Base-by-base conservation (phyloP, 2,113 vertebrate species). In the Actenoides lindsayi region DNA sequence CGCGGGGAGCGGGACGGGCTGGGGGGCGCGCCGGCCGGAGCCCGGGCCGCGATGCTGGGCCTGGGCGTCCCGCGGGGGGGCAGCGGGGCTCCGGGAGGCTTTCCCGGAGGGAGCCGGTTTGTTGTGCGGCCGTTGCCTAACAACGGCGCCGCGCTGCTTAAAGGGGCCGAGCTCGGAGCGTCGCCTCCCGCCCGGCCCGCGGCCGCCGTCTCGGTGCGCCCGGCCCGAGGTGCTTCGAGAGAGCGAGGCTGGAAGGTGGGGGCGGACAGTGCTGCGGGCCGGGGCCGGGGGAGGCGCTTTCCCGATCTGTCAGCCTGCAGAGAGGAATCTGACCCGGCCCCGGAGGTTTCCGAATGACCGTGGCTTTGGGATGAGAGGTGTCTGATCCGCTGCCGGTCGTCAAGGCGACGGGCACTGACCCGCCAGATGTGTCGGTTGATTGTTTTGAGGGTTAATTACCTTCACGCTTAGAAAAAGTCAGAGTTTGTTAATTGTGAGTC, bases 121-220 rank as follows among this genome's bases (percentile, higher is more conserved):
- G 81, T 83, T 91, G 81, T 65, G 68, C 44, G 59, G 84, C 54
- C 42, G 93, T 93, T 96, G 96, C 94, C 64, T 93, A 13, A 85
- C 93, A 78, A 94, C 94, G 82, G 82, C n/a, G 60, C 33, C 35
- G 79, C 59, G 9, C 17, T 46, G 28, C 73, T 50, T 71, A 60
- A 75, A 80, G 83, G 75, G 42, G 57, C 94, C 30, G 94, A 71
- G 71, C 67, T 16, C 54, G 17, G 11, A 10, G 39, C 6, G 57
- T 14, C 18, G 24, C 44, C 24, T 68, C 31, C 28, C 21, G 6
- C 48, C 37, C 35, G 24, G 16, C 5, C 71, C 28, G 17, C 48
- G 5, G 30, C 19, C 31, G 20, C 28, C 15, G 12, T 30, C 64
- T 16, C 42, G 64, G 42, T 44, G 7, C 35, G 11, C 2, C 44